Percentiles rank a stretch among this genome's conserved stretches.
Conservation (phyloP, 2,888 invertebrate species). For the Drosophila ezoana region DNA sequence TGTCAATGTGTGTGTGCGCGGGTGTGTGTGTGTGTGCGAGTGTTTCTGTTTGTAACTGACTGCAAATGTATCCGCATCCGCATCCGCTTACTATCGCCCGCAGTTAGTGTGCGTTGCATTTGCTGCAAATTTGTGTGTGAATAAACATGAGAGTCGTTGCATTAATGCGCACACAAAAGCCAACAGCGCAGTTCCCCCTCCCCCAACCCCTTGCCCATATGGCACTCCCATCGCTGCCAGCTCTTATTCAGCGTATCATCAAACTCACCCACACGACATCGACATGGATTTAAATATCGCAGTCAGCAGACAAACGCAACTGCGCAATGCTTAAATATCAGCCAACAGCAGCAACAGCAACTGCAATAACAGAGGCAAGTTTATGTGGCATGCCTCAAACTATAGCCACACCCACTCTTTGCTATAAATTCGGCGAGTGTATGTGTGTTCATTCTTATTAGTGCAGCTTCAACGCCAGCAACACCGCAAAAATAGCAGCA, state of each 20-base stretch:
- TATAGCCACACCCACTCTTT: constrained; percentile 45
- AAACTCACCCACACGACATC: constrained; percentile 48
- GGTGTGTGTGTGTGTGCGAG: constrained; percentile 16
- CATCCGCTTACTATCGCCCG: constrained; percentile 55
- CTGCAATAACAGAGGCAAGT: constrained; percentile 56
- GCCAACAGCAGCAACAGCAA: constrained; percentile 17
- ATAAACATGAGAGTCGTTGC: constrained; percentile 78
- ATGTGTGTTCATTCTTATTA: constrained; percentile 53
- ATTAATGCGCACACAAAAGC: constrained; percentile 77
- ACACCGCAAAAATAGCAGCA: constrained; percentile 26
- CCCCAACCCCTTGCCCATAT: not conserved
- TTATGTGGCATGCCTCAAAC: constrained; percentile 73
- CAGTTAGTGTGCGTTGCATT: constrained; percentile 66
- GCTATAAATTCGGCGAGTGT: constrained; percentile 43
- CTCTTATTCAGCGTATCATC: constrained; percentile 11
- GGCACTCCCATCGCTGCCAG: not conserved
- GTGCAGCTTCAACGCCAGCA: constrained; percentile 65
- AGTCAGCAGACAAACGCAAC: constrained; percentile 44
- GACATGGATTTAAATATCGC: constrained; percentile 58
- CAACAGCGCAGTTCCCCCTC: constrained; percentile 47
- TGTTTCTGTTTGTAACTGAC: constrained; percentile 18
- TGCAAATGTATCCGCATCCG: constrained; percentile 55
- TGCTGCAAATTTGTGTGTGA: constrained; percentile 76
- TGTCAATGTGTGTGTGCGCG: constrained; percentile 20
- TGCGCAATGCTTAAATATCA: constrained; percentile 65